phyloP scores from a whole-genome alignment of 2,113 vertebrate species.

The Donacobius atricapilla region DNA sequence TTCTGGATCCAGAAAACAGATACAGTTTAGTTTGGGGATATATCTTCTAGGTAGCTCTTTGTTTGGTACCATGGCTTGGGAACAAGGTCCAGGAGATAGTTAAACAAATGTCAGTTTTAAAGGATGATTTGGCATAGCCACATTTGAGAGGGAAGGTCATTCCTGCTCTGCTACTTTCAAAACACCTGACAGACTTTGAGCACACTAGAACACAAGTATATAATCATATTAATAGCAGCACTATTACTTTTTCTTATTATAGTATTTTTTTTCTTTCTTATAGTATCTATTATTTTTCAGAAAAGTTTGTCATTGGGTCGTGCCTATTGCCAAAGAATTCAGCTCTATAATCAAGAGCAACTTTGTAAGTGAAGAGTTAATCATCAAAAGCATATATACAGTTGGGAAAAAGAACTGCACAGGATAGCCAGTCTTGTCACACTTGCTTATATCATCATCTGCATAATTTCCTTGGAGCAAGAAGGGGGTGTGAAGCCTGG shows the following conservation, averaged over 20 bases:
- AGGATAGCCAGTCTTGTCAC: background rate
- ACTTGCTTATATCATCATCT: background rate
- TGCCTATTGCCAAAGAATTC: background rate
- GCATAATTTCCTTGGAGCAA: background rate
- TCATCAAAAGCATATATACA: background rate
- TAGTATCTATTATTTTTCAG: background rate
- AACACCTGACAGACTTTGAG: background rate
- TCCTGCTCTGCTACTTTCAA: background rate
- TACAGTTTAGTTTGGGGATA: background rate
- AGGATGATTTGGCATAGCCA: background rate
- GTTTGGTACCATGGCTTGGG: background rate
- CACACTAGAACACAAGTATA: background rate
- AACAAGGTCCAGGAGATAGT: background rate
- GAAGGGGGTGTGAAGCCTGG: background rate
- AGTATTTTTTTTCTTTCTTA: background rate
- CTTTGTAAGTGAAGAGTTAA: background rate
- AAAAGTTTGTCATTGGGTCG: background rate
- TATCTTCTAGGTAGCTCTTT: background rate
- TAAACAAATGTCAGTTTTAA: accelerated
- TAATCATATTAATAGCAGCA: background rate
- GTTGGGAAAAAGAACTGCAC: background rate
- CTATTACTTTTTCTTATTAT: background rate
- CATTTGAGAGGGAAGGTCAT: background rate
- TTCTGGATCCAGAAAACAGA: background rate
- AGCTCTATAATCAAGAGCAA: background rate